A percentile compares a stretch with the other conserved stretches of the same genome.
Evolutionary conservation across 2,797 vertebrate genomes (phyloP).

Genomic region (Furcifer pardalis): DNA sequence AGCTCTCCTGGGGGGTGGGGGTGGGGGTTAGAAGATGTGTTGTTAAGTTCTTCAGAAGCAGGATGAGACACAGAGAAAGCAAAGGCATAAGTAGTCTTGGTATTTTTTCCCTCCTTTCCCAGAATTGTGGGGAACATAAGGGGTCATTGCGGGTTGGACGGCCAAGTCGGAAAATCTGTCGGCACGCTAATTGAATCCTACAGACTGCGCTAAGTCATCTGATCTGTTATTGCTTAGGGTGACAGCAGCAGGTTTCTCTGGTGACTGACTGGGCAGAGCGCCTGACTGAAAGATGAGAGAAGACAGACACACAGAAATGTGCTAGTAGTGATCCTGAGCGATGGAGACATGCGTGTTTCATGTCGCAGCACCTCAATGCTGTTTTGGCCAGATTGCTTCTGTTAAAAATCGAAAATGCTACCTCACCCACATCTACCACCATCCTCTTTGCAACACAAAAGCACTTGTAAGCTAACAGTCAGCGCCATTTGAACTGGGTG

Average conservation of each 20-base stretch:
- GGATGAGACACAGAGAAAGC: background rate
- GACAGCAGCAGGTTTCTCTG: conserved; percentile 48
- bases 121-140: background rate
- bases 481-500: conserved; percentile 5
- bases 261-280: background rate
- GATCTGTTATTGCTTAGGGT: conserved; percentile 20
- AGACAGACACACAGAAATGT: background rate
- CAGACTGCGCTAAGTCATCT: background rate
- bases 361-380: background rate
- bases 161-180: background rate
- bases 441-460: background rate
- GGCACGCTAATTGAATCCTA: background rate
- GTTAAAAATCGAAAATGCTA: background rate
- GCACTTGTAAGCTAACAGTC: background rate
- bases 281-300: background rate
- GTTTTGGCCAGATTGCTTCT: background rate
- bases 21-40: background rate
- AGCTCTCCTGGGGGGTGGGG: background rate
- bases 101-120: background rate
- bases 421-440: rapidly evolving
- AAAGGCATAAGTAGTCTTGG: background rate
- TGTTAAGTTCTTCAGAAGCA: background rate
- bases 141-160: background rate
- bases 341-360: background rate
- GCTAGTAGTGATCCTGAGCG: background rate